Percentiles rank a stretch among this genome's conserved stretches.
phyloP scores from a whole-genome alignment of 2,888 invertebrate genomes.

The Melanotus villosus region DNA sequence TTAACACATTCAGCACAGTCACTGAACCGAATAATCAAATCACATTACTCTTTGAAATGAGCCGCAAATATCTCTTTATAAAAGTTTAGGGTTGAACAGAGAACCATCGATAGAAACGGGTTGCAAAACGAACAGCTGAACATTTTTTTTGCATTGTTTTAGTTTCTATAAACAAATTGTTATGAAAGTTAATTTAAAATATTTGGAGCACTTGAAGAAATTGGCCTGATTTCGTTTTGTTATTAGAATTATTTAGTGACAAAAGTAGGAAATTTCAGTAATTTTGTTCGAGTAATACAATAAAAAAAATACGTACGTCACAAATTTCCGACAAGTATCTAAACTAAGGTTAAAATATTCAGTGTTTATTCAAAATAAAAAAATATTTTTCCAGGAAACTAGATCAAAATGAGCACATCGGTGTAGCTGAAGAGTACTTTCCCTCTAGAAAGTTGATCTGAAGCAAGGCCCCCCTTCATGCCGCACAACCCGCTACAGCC shows the following conservation, averaged over 20 bases:
- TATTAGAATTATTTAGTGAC: no score
- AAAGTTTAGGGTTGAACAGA: slow-evolving; percentile 41
- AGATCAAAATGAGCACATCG: slow-evolving; percentile 35
- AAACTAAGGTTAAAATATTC: no score
- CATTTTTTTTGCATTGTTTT: background rate
- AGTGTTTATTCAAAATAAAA: no score
- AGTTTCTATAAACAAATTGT: no score
- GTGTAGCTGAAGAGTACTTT: slow-evolving; percentile 57
- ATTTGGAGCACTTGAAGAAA: no score
- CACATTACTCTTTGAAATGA: slow-evolving; percentile 57
- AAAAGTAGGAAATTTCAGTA: no score
- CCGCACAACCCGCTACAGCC: slow-evolving; percentile 47
- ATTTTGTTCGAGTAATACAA: no score
- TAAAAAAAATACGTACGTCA: no score
- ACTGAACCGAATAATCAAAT: slow-evolving; percentile 59
- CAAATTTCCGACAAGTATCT: no score
- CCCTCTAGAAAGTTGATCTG: slow-evolving; percentile 61
- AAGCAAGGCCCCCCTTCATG: slow-evolving; percentile 54
- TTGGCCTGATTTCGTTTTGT: no score
- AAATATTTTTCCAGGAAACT: slow-evolving; percentile 33
- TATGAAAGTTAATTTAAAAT: background rate
- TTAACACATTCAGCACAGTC: slow-evolving; percentile 56
- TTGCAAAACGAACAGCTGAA: slow-evolving; percentile 24
- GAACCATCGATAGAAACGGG: slow-evolving; percentile 21
- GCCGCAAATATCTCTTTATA: slow-evolving; percentile 58